Percentiles rank a stretch among this genome's conserved stretches.
These are phyloP conservation scores for Drosophila sucinea DNA, from an alignment of 1,140 invertebrate species.

Conservation along the genomic window DNA sequence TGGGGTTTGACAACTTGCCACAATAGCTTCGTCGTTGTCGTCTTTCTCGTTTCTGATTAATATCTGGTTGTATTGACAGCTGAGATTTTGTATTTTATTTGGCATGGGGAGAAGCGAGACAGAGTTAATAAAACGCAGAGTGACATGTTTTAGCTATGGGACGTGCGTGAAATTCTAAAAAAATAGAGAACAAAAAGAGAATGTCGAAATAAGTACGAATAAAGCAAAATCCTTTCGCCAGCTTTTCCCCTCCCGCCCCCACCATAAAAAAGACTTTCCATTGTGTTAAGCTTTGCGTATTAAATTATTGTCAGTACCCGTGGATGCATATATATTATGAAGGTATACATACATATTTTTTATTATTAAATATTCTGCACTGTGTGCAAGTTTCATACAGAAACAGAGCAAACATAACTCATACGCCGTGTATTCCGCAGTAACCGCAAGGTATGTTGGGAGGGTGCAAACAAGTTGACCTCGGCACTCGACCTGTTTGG, in stretches of 20 bases:
- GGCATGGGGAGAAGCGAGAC: background rate
- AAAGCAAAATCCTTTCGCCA: constrained; percentile 34
- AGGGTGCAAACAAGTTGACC: constrained; percentile 28
- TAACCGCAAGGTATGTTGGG: constrained; percentile 45
- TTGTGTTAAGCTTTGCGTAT: constrained; percentile 38
- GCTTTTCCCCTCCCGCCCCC: background rate
- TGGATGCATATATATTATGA: background rate
- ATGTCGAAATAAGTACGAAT: constrained; percentile 30
- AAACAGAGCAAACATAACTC: constrained; percentile 56
- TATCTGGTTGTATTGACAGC: constrained; percentile 77
- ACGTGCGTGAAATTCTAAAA: constrained; percentile 65
- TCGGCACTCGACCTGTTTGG: constrained; percentile 24
- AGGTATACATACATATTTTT: constrained; percentile 22
- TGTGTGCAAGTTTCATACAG: constrained; percentile 37
- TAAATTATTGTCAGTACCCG: constrained; percentile 43
- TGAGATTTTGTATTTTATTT: constrained; percentile 59
- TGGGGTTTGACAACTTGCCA: constrained; percentile 37
- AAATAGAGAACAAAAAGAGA: background rate
- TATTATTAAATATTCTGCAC: constrained; percentile 52
- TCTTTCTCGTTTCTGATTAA: constrained; percentile 62
- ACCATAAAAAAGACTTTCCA: constrained; percentile 1
- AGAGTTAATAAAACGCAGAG: constrained; percentile 71
- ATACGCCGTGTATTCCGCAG: constrained; percentile 54
- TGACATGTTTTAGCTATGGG: constrained; percentile 63
- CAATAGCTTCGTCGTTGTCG: constrained; percentile 36